These are phyloP conservation scores for Drosophila putrida DNA, from an alignment of 2,888 invertebrate genomes.

Conservation along the genomic window DNA sequence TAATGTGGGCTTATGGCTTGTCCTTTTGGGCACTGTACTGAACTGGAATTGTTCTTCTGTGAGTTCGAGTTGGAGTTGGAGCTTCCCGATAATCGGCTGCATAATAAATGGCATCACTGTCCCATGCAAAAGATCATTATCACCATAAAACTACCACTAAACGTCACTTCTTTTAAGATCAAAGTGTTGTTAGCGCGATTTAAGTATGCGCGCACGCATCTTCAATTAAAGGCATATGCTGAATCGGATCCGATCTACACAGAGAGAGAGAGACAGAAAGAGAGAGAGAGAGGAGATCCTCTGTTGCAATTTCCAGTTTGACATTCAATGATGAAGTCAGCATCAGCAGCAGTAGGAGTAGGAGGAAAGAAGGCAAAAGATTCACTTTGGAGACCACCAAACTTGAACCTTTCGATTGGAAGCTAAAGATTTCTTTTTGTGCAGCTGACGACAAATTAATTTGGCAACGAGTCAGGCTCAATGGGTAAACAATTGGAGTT, in stretches of 20 bases:
- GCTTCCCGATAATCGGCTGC: constrained; percentile 63
- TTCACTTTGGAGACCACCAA: constrained; percentile 58
- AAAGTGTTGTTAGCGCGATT: constrained; percentile 84
- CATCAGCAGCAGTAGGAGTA: constrained; percentile 23
- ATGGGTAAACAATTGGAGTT: constrained; percentile 46
- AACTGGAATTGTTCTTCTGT: background rate
- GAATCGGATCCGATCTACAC: constrained; percentile 21
- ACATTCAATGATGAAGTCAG: constrained; percentile 63
- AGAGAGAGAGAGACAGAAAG: background rate
- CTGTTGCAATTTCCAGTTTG: constrained; percentile 65
- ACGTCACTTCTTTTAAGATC: constrained; percentile 85
- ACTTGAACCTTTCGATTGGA: constrained; percentile 16
- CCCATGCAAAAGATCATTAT: constrained; percentile 84
- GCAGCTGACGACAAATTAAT: constrained; percentile 85
- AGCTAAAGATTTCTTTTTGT: constrained; percentile 23
- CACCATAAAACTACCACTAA: constrained; percentile 84
- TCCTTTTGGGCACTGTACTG: constrained; percentile 15
- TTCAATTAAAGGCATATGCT: constrained; percentile 79
- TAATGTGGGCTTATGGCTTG: constrained; percentile 20
- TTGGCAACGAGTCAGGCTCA: constrained; percentile 69
- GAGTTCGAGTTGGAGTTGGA: constrained; percentile 6
- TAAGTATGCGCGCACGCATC: constrained; percentile 82
- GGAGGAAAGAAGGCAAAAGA: background rate
- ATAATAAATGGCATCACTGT: constrained; percentile 85
- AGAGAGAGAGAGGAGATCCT: constrained; percentile 12